A percentile compares a stretch with the other conserved stretches of the same genome.
Evolutionary conservation across 2,888 invertebrate species (phyloP).

Genomic region (Archips crataeganus): DNA sequence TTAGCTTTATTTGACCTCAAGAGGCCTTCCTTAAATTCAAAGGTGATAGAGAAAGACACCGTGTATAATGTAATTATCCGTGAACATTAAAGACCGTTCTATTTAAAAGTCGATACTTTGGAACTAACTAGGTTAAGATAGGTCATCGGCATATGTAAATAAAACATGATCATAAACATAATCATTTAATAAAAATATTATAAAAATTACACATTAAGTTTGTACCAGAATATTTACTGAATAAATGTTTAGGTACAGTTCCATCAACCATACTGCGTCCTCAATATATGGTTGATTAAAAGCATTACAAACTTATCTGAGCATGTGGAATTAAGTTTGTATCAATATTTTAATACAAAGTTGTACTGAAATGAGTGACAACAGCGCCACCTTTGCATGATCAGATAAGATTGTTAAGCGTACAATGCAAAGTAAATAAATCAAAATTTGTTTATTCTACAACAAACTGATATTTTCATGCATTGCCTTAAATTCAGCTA

Average conservation of each 20-base stretch:
- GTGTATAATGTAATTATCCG: too few species aligned
- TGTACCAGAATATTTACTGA: slow-evolving; percentile 34
- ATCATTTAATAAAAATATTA: slow-evolving; percentile 36
- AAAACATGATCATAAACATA: slow-evolving; percentile 23
- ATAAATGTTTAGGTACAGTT: slow-evolving; percentile 31
- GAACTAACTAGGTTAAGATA: too few species aligned
- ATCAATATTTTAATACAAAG: too few species aligned
- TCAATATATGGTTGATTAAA: slow-evolving; percentile 7
- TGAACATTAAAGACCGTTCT: too few species aligned
- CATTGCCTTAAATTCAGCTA: not conserved
- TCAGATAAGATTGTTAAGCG: not conserved
- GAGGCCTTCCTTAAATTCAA: too few species aligned
- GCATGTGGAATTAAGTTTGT: not conserved
- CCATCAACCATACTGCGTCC: slow-evolving; percentile 23
- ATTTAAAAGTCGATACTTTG: too few species aligned
- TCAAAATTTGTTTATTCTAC: not conserved
- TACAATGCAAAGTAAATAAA: not conserved
- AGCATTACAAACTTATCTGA: slow-evolving; percentile 13
- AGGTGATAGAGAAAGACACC: too few species aligned
- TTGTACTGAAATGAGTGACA: not conserved
- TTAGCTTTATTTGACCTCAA: too few species aligned
- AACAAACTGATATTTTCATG: slow-evolving; percentile 2
- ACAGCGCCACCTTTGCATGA: not conserved
- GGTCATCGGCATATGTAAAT: slow-evolving; percentile 8
- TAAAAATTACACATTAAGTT: slow-evolving; percentile 25